A percentile compares a stretch with the other conserved stretches of the same genome.
Evolutionary conservation across 2,797 vertebrate genomes (phyloP).

Genomic region (Artibeus jamaicensis): DNA sequence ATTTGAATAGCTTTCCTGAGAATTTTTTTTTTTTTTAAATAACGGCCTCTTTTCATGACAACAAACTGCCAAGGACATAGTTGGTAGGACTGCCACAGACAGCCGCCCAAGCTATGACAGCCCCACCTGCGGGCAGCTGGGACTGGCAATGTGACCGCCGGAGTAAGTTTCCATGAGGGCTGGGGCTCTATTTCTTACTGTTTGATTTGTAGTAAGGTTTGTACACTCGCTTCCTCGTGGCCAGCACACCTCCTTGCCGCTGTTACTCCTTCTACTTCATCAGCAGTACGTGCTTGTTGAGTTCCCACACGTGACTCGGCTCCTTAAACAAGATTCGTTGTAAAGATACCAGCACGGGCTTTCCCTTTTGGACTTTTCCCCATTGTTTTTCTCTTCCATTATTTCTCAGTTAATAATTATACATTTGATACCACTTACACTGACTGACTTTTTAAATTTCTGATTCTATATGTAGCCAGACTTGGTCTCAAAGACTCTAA

Average conservation of each 20-base stretch:
- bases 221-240: background rate
- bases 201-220: background rate
- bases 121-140: background rate
- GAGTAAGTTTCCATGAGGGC: background rate
- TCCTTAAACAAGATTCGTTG: background rate
- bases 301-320: background rate
- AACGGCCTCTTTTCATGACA: background rate
- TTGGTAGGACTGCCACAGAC: background rate
- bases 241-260: background rate
- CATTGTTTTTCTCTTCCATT: background rate
- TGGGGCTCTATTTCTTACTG: background rate
- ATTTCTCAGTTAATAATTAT: conserved; percentile 27
- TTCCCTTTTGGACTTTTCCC: background rate
- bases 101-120: background rate
- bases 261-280: background rate
- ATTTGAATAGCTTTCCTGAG: background rate
- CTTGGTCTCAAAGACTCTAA: background rate
- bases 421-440: background rate
- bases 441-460: conserved; percentile 41
- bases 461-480: background rate
- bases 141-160: background rate
- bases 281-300: background rate
- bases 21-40: background rate
- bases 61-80: background rate
- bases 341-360: background rate